Percentiles rank a stretch among this genome's conserved stretches.
These are phyloP conservation scores for Melipona beecheii DNA, from an alignment of 2,888 invertebrate species.

Conservation along the genomic window DNA sequence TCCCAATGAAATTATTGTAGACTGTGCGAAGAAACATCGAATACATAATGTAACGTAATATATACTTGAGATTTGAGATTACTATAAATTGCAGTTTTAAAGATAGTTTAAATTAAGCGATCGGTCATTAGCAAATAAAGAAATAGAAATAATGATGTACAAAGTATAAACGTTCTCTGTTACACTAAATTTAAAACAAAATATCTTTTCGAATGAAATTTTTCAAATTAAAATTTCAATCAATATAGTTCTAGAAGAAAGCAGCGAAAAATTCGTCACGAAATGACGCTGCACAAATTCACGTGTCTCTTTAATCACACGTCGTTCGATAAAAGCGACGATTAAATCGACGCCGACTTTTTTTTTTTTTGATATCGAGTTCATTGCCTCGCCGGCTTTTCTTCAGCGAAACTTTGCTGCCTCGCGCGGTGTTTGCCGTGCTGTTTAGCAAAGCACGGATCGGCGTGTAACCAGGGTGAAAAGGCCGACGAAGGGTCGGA, in stretches of 20 bases:
- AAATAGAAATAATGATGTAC: no score
- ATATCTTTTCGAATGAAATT: no score
- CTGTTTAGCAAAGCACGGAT: constrained; percentile 44
- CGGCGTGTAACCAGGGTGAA: neutral
- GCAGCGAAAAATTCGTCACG: neutral
- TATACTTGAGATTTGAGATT: no score
- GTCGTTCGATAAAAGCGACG: constrained; percentile 36
- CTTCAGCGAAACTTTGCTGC: constrained; percentile 6
- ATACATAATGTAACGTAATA: no score
- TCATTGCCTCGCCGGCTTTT: constrained; percentile 29
- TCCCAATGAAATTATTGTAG: no score
- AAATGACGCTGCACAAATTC: constrained; percentile 3
- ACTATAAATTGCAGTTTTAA: no score
- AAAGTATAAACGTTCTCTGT: no score
- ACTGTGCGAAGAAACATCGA: no score
- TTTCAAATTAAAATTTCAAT: no score
- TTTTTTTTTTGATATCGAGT: constrained; percentile 33
- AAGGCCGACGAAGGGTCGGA: constrained; percentile 28
- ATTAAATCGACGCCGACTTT: constrained; percentile 18
- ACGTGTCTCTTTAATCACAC: neutral
- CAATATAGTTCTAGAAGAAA: neutral
- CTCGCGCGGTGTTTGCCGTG: constrained; percentile 8
- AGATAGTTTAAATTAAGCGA: no score
- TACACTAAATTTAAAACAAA: no score
- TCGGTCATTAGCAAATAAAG: no score